Percentiles rank a stretch among this genome's conserved stretches.
These are phyloP conservation scores for Cotesia vestalis DNA, from an alignment of 1,140 invertebrate species.

Conservation along the genomic window DNA sequence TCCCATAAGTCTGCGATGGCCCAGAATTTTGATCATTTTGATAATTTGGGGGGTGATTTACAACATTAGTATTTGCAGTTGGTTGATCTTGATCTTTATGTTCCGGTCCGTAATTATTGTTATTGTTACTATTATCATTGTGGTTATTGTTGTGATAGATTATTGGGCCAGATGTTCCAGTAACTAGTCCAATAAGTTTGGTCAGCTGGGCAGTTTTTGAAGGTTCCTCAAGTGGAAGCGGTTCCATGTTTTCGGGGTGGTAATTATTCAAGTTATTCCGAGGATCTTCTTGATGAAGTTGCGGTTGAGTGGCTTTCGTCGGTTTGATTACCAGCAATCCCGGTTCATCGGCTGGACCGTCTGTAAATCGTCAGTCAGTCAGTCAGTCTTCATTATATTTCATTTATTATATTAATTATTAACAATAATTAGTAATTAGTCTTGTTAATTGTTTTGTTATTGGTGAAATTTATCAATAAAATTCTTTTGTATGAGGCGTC, in stretches of 20 bases:
- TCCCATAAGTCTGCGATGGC: neutral
- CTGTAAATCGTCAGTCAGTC: constrained; percentile 33
- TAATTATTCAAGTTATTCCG: too few species aligned
- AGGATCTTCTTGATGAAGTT: neutral
- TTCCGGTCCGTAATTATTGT: neutral
- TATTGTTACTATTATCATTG: neutral
- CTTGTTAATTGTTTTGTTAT: neutral
- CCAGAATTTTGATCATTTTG: neutral
- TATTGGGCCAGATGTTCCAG: neutral
- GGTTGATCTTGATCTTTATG: constrained; percentile 11
- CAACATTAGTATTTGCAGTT: neutral
- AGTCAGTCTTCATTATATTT: constrained; percentile 28
- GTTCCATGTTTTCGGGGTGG: constrained; percentile 4
- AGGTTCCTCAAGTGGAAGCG: neutral
- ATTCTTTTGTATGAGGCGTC: neutral
- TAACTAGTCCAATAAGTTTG: constrained; percentile 5
- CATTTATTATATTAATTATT: constrained; percentile 7
- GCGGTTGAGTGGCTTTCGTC: constrained; percentile 2
- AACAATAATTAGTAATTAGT: neutral
- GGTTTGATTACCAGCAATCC: constrained; percentile 28
- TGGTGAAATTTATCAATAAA: neutral
- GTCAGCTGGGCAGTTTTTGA: constrained; percentile 1
- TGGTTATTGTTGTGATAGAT: neutral
- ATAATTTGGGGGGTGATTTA: neutral
- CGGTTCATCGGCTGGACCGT: constrained; percentile 14